Evolutionary conservation across 2,113 vertebrate genomes (phyloP).

Genomic region (Epinephelus lanceolatus): DNA sequence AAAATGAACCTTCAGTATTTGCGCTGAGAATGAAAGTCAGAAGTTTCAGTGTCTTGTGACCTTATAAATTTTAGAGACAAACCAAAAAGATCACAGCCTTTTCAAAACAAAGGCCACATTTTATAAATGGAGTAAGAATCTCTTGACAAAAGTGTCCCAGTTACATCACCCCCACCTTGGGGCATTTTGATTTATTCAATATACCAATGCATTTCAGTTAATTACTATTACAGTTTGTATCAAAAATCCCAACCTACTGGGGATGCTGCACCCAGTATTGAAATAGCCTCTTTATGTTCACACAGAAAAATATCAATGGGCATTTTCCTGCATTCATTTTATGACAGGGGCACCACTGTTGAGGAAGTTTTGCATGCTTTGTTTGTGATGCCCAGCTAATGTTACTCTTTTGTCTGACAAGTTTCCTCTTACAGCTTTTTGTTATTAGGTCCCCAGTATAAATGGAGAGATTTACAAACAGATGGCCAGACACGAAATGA

Average conservation of each 20-base stretch:
- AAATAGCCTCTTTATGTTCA: not conserved
- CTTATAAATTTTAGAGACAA: no score
- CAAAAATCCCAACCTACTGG: not conserved
- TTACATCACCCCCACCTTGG: not conserved
- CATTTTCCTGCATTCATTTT: not conserved
- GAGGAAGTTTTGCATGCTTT: not conserved
- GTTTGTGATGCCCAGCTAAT: not conserved
- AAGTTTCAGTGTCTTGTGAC: no score
- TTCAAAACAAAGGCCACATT: no score
- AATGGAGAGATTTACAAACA: constrained; percentile 45
- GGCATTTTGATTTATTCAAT: not conserved
- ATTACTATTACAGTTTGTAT: not conserved
- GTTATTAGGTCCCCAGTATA: constrained; percentile 58
- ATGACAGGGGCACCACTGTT: not conserved
- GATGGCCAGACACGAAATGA: constrained; percentile 39
- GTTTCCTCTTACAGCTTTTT: constrained; percentile 16
- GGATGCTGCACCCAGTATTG: not conserved
- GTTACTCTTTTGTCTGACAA: constrained; percentile 1
- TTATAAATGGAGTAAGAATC: no score
- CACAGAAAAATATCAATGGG: not conserved
- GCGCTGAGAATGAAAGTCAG: no score
- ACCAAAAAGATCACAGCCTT: no score
- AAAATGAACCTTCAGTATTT: no score
- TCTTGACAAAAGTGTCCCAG: no score
- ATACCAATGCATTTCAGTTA: not conserved